A percentile compares a stretch with the other conserved stretches of the same genome.
Conservation (phyloP, 2,888 invertebrate species). For the Venusia cambrica region DNA sequence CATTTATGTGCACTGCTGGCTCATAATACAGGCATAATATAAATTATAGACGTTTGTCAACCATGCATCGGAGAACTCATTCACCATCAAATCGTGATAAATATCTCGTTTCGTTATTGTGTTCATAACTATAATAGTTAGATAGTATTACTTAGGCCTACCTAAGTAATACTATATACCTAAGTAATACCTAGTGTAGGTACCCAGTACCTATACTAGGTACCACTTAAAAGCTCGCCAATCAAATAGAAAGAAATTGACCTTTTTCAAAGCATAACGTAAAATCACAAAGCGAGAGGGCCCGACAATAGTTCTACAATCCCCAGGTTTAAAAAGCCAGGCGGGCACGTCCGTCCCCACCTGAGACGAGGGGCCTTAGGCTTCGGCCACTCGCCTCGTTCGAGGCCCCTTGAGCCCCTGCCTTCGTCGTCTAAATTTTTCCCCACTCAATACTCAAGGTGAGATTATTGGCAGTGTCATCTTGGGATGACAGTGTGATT, state of each 20-base stretch:
- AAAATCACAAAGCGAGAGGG: slow-evolving; percentile 30
- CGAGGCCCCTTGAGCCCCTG: slow-evolving; percentile 47
- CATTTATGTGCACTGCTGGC: no score
- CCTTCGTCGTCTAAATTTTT: slow-evolving; percentile 49
- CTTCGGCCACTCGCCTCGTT: slow-evolving; percentile 40
- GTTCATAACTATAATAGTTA: no score
- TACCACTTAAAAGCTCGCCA: no score
- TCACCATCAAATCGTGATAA: no score
- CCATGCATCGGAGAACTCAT: no score
- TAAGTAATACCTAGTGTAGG: no score
- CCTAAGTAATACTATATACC: no score
- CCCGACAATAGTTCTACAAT: slow-evolving; percentile 36
- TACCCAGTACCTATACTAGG: no score
- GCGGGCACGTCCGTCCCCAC: slow-evolving; percentile 50
- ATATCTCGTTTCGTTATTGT: no score
- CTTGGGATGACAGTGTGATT: slow-evolving; percentile 14
- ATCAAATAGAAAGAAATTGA: slow-evolving; percentile 27
- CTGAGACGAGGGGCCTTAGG: slow-evolving; percentile 41
- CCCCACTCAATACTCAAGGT: slow-evolving; percentile 38
- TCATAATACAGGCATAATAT: no score
- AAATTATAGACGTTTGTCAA: no score
- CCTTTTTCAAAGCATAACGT: slow-evolving; percentile 22
- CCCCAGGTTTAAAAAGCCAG: slow-evolving; percentile 46
- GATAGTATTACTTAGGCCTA: no score
- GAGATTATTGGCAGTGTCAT: slow-evolving; percentile 24